These are phyloP conservation scores for Nixonia krombeini DNA, from an alignment of 1,140 invertebrate species.

Conservation along the genomic window DNA sequence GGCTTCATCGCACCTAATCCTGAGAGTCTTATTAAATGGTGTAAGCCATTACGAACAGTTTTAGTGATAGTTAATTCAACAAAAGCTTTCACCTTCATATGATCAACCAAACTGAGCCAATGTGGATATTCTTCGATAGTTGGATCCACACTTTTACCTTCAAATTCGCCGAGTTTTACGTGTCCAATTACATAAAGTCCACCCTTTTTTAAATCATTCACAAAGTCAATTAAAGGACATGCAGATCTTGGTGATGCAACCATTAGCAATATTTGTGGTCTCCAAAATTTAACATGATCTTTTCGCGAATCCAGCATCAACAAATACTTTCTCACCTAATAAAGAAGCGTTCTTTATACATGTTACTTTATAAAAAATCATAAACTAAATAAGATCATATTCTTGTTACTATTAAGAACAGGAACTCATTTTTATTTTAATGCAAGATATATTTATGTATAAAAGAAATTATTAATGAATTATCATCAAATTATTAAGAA, in stretches of 20 bases:
- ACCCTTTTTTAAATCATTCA: constrained; percentile 98
- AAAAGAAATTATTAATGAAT: too few relatives aligned
- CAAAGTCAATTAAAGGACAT: constrained; percentile 95
- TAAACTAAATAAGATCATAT: too few relatives aligned
- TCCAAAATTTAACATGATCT: constrained; percentile 99
- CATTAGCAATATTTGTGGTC: constrained; percentile 96
- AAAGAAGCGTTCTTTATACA: not conserved
- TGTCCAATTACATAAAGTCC: constrained; percentile 96
- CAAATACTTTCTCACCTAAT: constrained; percentile 89
- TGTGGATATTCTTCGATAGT: constrained; percentile 83
- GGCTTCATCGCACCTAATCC: constrained; percentile 99
- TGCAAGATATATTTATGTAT: too few relatives aligned
- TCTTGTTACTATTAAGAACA: too few relatives aligned
- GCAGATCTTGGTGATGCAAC: constrained; percentile 92
- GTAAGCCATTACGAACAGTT: constrained; percentile 89
- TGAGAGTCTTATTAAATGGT: constrained; percentile 91
- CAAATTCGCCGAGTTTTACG: constrained; percentile 81
- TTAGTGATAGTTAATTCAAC: constrained; percentile 93
- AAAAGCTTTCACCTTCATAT: constrained; percentile 96
- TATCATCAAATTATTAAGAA: too few relatives aligned
- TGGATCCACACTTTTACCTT: constrained; percentile 76
- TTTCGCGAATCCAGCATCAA: constrained; percentile 95
- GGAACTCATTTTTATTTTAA: too few relatives aligned
- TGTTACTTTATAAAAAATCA: not conserved
- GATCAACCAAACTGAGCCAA: constrained; percentile 91